phyloP scores from a whole-genome alignment of 2,113 vertebrate species.

The Ovis aries region ARS-UI_Ramb_v3.0 NC_056080.1:117670501-117671000 shows the following conservation, averaged over 20 bases:
- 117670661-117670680: background rate
- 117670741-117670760: background rate
- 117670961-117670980: background rate
- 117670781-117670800: background rate
- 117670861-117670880: background rate
- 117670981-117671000: background rate
- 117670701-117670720: background rate
- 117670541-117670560: background rate
- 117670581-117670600: background rate
- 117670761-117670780: background rate
- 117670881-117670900: background rate
- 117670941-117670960: background rate
- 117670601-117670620: background rate
- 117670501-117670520: background rate
- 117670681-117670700: background rate
- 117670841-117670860: background rate
- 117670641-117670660: background rate
- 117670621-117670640: background rate
- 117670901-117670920: background rate
- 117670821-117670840: background rate
- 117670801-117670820: background rate
- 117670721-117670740: background rate
- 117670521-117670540: background rate
- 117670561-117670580: background rate
- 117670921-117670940: background rate